These are phyloP conservation scores for Archegozetes longisetosus DNA, from an alignment of 1,140 invertebrate genomes.

Conservation along the genomic window DNA sequence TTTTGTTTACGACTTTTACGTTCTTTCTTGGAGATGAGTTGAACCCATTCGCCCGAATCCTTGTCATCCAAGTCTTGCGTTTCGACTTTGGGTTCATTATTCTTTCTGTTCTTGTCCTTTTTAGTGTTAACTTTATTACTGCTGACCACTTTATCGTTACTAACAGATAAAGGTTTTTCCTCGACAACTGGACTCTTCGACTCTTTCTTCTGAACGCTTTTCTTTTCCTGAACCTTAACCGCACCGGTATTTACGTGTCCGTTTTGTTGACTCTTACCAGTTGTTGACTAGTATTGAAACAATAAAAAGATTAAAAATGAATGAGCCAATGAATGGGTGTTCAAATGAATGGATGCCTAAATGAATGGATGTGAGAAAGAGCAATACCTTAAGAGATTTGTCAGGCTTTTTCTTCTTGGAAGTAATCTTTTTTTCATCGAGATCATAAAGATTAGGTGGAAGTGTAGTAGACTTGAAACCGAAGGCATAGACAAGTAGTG, in stretches of 20 bases:
- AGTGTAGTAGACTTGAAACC: constrained; percentile 31
- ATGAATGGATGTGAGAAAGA: too few species aligned
- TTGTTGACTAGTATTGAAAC: not conserved
- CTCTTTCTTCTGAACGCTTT: too few species aligned
- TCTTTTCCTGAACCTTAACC: not conserved
- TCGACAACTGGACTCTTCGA: not conserved
- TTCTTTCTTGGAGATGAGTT: constrained; percentile 18
- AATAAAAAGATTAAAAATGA: not conserved
- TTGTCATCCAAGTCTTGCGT: not conserved
- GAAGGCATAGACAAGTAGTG: constrained; percentile 31
- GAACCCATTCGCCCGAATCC: constrained; percentile 16
- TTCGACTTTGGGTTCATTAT: not conserved
- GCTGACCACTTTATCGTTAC: not conserved
- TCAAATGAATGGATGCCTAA: too few species aligned
- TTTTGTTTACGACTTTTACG: constrained; percentile 16
- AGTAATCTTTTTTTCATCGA: constrained; percentile 25
- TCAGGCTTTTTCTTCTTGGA: constrained; percentile 21
- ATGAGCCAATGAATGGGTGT: not conserved
- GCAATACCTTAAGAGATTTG: too few species aligned
- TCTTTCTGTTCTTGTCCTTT: not conserved
- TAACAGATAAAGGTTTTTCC: not conserved
- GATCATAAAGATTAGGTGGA: constrained; percentile 30
- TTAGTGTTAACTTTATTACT: not conserved
- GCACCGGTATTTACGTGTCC: constrained; percentile 11
- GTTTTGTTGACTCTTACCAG: constrained; percentile 6